Evolutionary conservation across 2,113 vertebrate species (phyloP), one percentile per base, ranked within the genome.

Genomic region (Willisornis vidua): DNA sequence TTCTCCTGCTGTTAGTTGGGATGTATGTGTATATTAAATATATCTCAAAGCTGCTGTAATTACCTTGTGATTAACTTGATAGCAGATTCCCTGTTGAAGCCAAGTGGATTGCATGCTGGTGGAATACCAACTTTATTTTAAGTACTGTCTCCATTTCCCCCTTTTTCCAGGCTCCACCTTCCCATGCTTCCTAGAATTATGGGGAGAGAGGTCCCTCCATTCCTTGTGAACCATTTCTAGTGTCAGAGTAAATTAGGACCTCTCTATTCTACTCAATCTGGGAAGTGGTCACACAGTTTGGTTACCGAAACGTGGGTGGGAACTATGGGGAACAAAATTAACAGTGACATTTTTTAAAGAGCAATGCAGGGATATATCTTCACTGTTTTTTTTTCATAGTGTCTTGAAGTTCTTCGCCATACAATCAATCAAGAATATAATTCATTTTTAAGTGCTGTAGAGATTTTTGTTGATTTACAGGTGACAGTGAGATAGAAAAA

Each of bases 11-110:
- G 39, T 43, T 45, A 31, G 28, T 59, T 73, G 28, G 19, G 39
- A 2, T 52, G 13, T 23, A 7, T 23, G 25, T 73, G 12, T 41
- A 4, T 57, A 28, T 58, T 43, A n/a, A 87, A 65, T 39, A 3
- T 7, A 19, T 82, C 77, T 75, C 0, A 3, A 67, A 85, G 48
- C 26, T 1, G 4, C n/a, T 71, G 7, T 49, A 0, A 0, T 71
- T 43, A 54, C 11, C 66, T 75, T 19, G 24, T 54, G 9, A 14
- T 75, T 67, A 49, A 41, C 14, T 19, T 62, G 19, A 29, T 26
- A 25, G 19, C 4, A 46, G 31, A 7, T 63, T 90, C 88, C 37
- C 39, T 58, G 22, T 51, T 23, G 9, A 46, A 78, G 11, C 31
- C n/a, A 46, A 10, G 7, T 23, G n/a, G 22, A 35, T 63, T 45